phyloP scores from a whole-genome alignment of 2,797 vertebrate genomes.

The Sebastes itinus region DNA sequence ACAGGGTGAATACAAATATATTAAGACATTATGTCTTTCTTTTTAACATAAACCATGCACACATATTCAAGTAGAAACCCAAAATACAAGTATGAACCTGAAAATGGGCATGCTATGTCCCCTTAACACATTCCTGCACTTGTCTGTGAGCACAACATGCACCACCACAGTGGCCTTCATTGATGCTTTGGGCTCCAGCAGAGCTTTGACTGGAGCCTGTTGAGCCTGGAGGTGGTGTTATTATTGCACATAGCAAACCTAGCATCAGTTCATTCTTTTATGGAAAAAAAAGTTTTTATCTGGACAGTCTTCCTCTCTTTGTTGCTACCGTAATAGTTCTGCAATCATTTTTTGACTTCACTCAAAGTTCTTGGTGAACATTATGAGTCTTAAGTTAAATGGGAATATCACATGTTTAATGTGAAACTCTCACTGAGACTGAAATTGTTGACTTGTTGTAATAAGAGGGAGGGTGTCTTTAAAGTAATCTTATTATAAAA shows the following conservation, averaged over 20 bases:
- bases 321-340: slow-evolving; percentile 8
- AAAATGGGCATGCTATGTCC: not conserved
- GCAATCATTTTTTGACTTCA: slow-evolving; percentile 12
- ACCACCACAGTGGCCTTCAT: slow-evolving; percentile 42
- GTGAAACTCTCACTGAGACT: not conserved
- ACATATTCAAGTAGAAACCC: no score
- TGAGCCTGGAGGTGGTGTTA: slow-evolving; percentile 58
- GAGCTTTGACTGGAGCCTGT: slow-evolving; percentile 39
- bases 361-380: not conserved
- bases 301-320: slow-evolving; percentile 7
- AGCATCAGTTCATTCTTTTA: slow-evolving; percentile 38
- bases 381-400: not conserved
- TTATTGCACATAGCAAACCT: slow-evolving; percentile 58
- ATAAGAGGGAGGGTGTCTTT: not conserved
- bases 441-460: not conserved
- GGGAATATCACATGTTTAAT: slow-evolving; percentile 7
- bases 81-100: not conserved
- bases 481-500: not conserved
- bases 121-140: not conserved
- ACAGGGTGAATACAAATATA: no score
- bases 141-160: slow-evolving; percentile 13
- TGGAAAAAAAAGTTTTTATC: slow-evolving; percentile 15
- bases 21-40: no score
- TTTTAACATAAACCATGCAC: no score
- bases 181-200: slow-evolving; percentile 31